A percentile compares a stretch with the other conserved stretches of the same genome.
Evolutionary conservation across 2,113 vertebrate species (phyloP).

Genomic region (Larimichthys crocea): DNA sequence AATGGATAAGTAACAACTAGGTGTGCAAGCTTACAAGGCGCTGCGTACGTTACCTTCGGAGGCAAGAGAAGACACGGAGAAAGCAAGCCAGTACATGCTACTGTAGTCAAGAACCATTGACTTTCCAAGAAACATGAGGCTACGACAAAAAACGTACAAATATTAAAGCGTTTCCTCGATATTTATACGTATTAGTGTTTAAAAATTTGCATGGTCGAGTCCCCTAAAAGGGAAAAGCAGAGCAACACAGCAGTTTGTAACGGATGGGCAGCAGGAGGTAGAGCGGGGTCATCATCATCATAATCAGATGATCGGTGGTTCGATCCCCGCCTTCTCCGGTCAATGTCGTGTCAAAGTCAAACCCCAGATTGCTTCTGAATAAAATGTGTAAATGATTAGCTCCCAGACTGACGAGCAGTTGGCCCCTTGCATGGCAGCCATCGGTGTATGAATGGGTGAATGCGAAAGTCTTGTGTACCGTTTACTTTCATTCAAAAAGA

Average conservation of each 20-base stretch:
- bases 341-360: too few relatives aligned
- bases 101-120: not conserved
- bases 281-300: too few relatives aligned
- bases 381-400: too few relatives aligned
- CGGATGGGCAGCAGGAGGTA: too few relatives aligned
- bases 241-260: not conserved
- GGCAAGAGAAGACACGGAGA: not conserved
- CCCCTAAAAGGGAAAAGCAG: too few relatives aligned
- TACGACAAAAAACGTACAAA: not conserved
- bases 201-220: not conserved
- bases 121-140: not conserved
- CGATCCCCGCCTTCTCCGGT: too few relatives aligned
- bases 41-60: not conserved
- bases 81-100: not conserved
- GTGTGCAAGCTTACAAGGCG: not conserved
- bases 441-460: too few relatives aligned
- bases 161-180: not conserved
- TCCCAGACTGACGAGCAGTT: too few relatives aligned
- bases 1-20: not conserved
- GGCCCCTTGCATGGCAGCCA: too few relatives aligned
- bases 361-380: too few relatives aligned
- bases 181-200: not conserved
- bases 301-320: too few relatives aligned
- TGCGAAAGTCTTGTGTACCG: too few relatives aligned
- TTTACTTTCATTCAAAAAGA: conserved; percentile 2